These are phyloP conservation scores for Agrotis exclamationis DNA, from an alignment of 2,888 invertebrate species.

Conservation along the genomic window DNA sequence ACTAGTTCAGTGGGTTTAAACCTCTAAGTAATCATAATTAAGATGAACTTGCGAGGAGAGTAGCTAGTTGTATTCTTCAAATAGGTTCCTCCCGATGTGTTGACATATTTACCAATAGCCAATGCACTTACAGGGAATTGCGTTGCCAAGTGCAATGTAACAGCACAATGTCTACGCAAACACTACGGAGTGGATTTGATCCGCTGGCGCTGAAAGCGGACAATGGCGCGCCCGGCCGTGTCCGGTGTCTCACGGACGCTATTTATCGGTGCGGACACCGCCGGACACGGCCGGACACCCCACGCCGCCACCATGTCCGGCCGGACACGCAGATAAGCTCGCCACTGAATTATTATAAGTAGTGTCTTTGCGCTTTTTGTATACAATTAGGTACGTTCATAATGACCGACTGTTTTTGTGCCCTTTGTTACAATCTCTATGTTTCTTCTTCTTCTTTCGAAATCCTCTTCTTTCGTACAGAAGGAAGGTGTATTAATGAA, in stretches of 20 bases:
- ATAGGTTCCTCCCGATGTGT: no score
- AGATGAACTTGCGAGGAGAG: background rate
- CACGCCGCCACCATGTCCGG: slow-evolving; percentile 23
- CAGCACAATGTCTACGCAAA: slow-evolving; percentile 25
- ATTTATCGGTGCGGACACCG: slow-evolving; percentile 37
- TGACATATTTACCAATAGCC: background rate
- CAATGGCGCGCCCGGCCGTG: slow-evolving; percentile 34
- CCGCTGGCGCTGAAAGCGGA: slow-evolving; percentile 15
- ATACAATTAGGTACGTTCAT: slow-evolving; percentile 28
- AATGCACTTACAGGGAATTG: slow-evolving; percentile 24
- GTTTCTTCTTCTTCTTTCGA: background rate
- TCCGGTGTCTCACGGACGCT: slow-evolving; percentile 35
- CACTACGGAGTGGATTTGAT: slow-evolving; percentile 32
- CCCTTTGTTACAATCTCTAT: slow-evolving; percentile 1
- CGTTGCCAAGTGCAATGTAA: slow-evolving; percentile 24
- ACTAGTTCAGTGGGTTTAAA: background rate
- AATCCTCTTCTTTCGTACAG: background rate
- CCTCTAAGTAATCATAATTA: slow-evolving; percentile 1
- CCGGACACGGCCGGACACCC: slow-evolving; percentile 33
- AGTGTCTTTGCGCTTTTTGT: slow-evolving; percentile 45
- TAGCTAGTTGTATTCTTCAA: background rate
- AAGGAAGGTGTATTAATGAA: background rate
- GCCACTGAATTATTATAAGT: slow-evolving; percentile 58
- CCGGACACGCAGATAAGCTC: slow-evolving; percentile 51
- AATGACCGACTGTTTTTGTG: slow-evolving; percentile 20